phyloP scores from a whole-genome alignment of 2,888 invertebrate species.

The Acleris emargana region DNA sequence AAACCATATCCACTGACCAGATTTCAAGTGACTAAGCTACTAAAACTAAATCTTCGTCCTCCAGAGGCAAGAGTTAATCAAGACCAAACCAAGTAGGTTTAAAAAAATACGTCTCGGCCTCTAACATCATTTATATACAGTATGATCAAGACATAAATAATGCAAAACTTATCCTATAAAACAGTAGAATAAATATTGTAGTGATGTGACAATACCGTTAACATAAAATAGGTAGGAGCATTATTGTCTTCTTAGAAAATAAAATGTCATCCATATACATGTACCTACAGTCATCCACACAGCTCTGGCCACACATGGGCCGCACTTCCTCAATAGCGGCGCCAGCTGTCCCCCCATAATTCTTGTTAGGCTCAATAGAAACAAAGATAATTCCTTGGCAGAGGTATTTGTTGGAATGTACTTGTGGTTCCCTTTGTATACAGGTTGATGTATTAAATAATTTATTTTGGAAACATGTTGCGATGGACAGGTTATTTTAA shows the following conservation, averaged over 20 bases:
- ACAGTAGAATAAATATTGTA: background rate
- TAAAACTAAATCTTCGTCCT: too few relatives aligned
- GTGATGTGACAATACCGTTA: background rate
- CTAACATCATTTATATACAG: too few relatives aligned
- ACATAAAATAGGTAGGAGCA: background rate
- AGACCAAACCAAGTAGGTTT: too few relatives aligned
- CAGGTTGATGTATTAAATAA: slow-evolving; percentile 44
- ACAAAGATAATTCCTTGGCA: slow-evolving; percentile 61
- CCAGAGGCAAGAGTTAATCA: too few relatives aligned
- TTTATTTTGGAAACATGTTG: too few relatives aligned
- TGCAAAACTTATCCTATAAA: too few relatives aligned
- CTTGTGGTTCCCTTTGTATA: slow-evolving; percentile 50
- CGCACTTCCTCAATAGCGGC: slow-evolving; percentile 41
- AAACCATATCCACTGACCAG: too few relatives aligned
- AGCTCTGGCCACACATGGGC: slow-evolving; percentile 26
- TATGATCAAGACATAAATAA: too few relatives aligned
- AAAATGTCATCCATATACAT: slow-evolving; percentile 14
- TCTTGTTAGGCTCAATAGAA: slow-evolving; percentile 70
- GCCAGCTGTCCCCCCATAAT: slow-evolving; percentile 66
- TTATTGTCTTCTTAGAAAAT: slow-evolving; percentile 8
- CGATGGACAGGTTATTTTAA: too few relatives aligned
- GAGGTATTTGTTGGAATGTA: slow-evolving; percentile 66
- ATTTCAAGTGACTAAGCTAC: too few relatives aligned
- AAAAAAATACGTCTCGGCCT: too few relatives aligned
- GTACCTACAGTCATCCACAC: slow-evolving; percentile 14